Percentiles rank a stretch among this genome's conserved stretches.
Evolutionary conservation across 2,113 vertebrate genomes (phyloP).

Genomic region (Onychorhynchus coronatus): DNA sequence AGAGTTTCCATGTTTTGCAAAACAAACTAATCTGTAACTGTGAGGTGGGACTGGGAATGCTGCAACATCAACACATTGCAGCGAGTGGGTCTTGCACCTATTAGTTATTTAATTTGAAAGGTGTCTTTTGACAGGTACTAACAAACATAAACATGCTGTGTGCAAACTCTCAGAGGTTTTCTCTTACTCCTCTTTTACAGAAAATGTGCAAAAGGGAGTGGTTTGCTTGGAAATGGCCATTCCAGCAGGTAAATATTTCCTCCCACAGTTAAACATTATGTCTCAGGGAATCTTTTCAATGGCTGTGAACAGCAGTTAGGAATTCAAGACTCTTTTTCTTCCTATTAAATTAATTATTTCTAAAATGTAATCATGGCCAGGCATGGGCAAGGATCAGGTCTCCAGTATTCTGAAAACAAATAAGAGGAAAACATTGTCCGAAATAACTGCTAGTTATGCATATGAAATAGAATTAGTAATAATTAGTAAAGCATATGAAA

Average conservation of each 20-base stretch:
- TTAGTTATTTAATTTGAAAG: background rate
- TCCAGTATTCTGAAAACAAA: background rate
- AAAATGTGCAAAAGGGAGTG: background rate
- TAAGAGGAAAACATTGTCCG: background rate
- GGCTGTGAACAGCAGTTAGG: background rate
- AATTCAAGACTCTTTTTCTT: background rate
- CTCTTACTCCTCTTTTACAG: background rate
- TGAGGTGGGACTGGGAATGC: background rate
- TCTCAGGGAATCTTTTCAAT: background rate
- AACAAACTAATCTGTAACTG: background rate
- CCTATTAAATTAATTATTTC: background rate
- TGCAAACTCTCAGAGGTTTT: background rate
- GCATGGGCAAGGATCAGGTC: background rate
- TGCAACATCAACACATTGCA: background rate
- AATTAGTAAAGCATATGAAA: background rate
- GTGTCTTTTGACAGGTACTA: background rate
- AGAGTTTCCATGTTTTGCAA: background rate
- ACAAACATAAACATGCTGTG: background rate
- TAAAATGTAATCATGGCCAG: background rate
- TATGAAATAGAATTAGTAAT: background rate
- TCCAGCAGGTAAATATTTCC: background rate
- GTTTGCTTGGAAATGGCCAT: background rate
- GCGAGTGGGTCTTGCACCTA: accelerated
- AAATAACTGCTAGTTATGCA: background rate
- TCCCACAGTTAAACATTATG: background rate